Evolutionary conservation across 2,888 invertebrate species (phyloP).

Genomic region (Thysanoteuthis rhombus): DNA sequence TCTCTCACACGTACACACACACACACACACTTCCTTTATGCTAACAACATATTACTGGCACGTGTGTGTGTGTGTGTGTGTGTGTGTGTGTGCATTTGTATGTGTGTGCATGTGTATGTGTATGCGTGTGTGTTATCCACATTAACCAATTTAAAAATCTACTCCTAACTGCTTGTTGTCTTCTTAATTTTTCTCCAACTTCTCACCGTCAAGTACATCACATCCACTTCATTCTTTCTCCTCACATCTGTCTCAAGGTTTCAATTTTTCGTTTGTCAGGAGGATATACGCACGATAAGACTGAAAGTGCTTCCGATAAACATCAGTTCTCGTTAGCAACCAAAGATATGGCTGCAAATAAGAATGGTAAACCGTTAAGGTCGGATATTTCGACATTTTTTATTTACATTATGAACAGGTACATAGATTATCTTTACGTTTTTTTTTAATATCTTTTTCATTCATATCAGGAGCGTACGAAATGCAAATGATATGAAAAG

Average conservation of each 20-base stretch:
- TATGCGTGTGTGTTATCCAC: not conserved
- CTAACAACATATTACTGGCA: too few relatives aligned
- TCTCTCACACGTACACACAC: too few relatives aligned
- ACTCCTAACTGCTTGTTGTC: not conserved
- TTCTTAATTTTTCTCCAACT: not conserved
- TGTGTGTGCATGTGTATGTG: not conserved
- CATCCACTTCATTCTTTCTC: not conserved
- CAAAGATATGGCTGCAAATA: not conserved
- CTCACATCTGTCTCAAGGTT: not conserved
- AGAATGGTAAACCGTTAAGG: not conserved
- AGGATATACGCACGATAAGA: not conserved
- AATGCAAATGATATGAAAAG: too few relatives aligned
- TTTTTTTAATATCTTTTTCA: too few relatives aligned
- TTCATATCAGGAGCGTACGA: too few relatives aligned
- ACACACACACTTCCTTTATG: too few relatives aligned
- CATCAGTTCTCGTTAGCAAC: not conserved
- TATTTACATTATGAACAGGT: fast-evolving
- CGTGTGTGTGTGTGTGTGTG: too few relatives aligned
- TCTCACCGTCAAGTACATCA: not conserved
- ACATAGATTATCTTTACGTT: too few relatives aligned
- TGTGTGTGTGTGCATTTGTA: too few relatives aligned
- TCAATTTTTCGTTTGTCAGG: not conserved
- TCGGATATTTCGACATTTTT: not conserved
- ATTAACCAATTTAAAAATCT: not conserved
- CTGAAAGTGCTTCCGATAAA: not conserved